Evolutionary conservation across 1,140 invertebrate species (phyloP).

Genomic region (Macrostomum lignano): DNA sequence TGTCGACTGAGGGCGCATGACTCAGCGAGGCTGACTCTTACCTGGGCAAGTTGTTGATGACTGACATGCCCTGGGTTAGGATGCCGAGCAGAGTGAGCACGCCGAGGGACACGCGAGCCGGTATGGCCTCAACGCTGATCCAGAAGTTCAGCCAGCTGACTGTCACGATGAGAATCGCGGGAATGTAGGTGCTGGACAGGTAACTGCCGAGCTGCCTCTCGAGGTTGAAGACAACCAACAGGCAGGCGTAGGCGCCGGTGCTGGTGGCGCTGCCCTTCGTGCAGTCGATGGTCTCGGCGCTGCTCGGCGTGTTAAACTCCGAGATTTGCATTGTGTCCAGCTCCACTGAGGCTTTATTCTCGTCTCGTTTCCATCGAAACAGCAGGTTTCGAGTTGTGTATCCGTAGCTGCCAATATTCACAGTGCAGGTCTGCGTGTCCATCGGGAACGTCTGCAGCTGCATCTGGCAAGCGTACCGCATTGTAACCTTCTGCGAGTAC

Average conservation of each 20-base stretch:
- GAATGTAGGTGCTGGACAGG: constrained; percentile 3
- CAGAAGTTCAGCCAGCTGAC: constrained; percentile 6
- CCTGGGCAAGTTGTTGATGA: neutral
- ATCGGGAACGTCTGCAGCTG: constrained; percentile 52
- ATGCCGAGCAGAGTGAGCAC: constrained; percentile 4
- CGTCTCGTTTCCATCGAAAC: constrained; percentile 5
- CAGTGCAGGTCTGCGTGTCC: constrained; percentile 49
- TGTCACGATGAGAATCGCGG: constrained; percentile 2
- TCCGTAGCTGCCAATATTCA: constrained; percentile 52
- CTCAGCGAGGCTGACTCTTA: too few species aligned
- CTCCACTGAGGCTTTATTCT: neutral
- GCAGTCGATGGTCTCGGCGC: constrained; percentile 1
- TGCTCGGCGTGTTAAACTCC: constrained; percentile 2
- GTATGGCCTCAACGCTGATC: constrained; percentile 4
- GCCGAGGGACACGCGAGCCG: constrained; percentile 2
- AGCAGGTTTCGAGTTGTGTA: constrained; percentile 11
- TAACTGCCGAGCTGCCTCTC: constrained; percentile 1
- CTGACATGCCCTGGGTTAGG: constrained; percentile 3
- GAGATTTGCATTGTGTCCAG: constrained; percentile 1
- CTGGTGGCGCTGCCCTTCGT: neutral
- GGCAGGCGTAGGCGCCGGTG: constrained; percentile 3
- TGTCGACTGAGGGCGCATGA: too few species aligned
- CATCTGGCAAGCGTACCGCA: constrained; percentile 40
- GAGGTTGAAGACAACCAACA: constrained; percentile 2
- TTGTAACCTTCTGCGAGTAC: constrained; percentile 5